Conservation (phyloP, 2,888 invertebrate species). For the Notodonta ziczac region DNA sequence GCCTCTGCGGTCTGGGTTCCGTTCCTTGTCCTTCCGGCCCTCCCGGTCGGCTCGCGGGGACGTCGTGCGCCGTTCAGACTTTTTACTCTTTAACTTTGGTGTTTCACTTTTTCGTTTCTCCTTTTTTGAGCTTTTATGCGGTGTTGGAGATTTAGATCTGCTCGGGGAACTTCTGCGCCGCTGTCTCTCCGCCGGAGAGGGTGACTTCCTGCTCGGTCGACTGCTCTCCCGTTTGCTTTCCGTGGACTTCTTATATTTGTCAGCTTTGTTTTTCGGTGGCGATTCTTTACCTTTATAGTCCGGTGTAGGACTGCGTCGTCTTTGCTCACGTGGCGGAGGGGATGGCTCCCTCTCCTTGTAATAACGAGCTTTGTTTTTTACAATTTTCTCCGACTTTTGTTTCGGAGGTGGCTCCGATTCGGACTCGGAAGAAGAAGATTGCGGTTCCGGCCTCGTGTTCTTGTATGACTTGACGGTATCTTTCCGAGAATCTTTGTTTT, state of each 20-base stretch:
- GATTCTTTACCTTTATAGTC: constrained; percentile 55
- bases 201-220: constrained; percentile 50
- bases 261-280: constrained; percentile 49
- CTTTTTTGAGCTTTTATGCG: constrained; percentile 52
- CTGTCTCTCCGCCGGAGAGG: constrained; percentile 48
- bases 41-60: constrained; percentile 43
- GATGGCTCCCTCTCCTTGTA: constrained; percentile 50
- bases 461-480: constrained; percentile 59
- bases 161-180: constrained; percentile 43
- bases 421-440: constrained; percentile 61
- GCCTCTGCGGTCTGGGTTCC: constrained; percentile 43
- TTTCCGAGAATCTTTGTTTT: constrained; percentile 52
- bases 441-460: constrained; percentile 48
- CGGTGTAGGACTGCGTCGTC: constrained; percentile 55
- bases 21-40: constrained; percentile 41
- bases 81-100: constrained; percentile 53
- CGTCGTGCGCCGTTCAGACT: constrained; percentile 45
- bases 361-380: constrained; percentile 52
- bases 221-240: constrained; percentile 53
- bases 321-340: constrained; percentile 27
- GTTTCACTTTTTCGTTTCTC: constrained; percentile 54
- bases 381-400: constrained; percentile 46
- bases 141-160: constrained; percentile 59
- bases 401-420: constrained; percentile 56
- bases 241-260: constrained; percentile 55